Evolutionary conservation across 1,140 invertebrate species (phyloP).

Genomic region (Drosophila hydei): DNA sequence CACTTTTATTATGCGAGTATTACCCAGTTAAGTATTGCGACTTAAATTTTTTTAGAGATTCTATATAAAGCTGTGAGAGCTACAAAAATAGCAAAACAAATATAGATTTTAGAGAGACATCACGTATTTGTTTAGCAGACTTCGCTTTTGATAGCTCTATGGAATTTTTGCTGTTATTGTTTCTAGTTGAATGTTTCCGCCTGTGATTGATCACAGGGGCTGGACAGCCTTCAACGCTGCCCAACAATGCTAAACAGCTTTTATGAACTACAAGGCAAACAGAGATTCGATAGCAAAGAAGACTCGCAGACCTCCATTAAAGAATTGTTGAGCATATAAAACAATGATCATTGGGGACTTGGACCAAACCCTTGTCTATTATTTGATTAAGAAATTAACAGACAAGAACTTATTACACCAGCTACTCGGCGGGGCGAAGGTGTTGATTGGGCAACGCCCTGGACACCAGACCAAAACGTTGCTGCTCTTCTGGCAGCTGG

Average conservation of each 20-base stretch:
- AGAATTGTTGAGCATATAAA: constrained; percentile 3
- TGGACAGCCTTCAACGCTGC: constrained; percentile 50
- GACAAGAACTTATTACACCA: constrained; percentile 65
- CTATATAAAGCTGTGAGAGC: no score
- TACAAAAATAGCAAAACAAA: no score
- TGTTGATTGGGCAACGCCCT: constrained; percentile 81
- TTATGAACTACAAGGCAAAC: constrained; percentile 70
- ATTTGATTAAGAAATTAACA: constrained; percentile 76
- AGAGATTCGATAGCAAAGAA: neutral
- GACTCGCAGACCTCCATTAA: neutral
- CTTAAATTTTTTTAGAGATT: no score
- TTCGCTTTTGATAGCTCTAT: neutral
- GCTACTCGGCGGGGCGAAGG: constrained; percentile 22
- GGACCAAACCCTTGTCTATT: constrained; percentile 43
- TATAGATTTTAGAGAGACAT: no score
- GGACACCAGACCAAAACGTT: constrained; percentile 36
- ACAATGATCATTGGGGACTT: constrained; percentile 39
- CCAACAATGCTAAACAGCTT: constrained; percentile 73
- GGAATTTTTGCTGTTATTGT: neutral
- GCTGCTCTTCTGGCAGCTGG: constrained; percentile 13
- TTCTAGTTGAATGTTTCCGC: neutral
- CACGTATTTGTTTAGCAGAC: neutral
- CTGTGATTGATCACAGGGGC: constrained; percentile 55
- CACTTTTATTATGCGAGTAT: no score
- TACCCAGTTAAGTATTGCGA: no score